A percentile compares a stretch with the other conserved stretches of the same genome.
phyloP scores from a whole-genome alignment of 2,888 invertebrate species.

The Drosophila cracens region DNA sequence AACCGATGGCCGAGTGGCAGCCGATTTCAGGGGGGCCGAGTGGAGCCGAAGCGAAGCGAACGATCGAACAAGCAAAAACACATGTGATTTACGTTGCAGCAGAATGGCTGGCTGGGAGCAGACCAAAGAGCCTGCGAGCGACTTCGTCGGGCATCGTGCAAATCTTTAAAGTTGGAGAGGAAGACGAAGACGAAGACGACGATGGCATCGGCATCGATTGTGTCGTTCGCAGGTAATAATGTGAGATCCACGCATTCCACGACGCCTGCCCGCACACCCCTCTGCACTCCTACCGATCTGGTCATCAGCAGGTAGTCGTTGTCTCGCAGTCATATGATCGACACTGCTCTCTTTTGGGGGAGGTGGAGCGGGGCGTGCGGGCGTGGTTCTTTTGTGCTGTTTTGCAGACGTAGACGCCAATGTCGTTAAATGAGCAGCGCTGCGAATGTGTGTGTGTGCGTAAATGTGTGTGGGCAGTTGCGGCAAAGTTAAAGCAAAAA shows the following conservation, averaged over 20 bases:
- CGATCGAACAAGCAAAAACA: constrained; percentile 43
- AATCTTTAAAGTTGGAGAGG: constrained; percentile 57
- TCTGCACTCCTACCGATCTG: constrained; percentile 1
- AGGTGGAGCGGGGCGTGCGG: constrained; percentile 47
- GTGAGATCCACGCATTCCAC: constrained; percentile 80
- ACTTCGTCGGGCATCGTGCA: constrained; percentile 37
- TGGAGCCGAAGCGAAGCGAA: constrained; percentile 38
- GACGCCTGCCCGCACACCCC: constrained; percentile 38
- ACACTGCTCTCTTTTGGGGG: constrained; percentile 38
- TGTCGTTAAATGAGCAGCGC: constrained; percentile 76
- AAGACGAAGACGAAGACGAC: constrained; percentile 12
- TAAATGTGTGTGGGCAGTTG: constrained; percentile 58
- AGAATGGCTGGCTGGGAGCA: constrained; percentile 23
- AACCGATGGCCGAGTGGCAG: constrained; percentile 41
- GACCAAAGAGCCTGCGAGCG: constrained; percentile 38
- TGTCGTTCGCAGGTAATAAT: constrained; percentile 80
- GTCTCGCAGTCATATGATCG: constrained; percentile 72
- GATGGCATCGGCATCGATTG: constrained; percentile 72
- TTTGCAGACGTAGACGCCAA: constrained; percentile 80
- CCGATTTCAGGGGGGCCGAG: constrained; percentile 53
- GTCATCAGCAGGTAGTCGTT: constrained; percentile 74
- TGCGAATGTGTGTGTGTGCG: constrained; percentile 24
- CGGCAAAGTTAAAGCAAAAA: constrained; percentile 77
- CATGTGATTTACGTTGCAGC: constrained; percentile 64
- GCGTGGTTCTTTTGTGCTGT: constrained; percentile 73